Percentiles rank a stretch among this genome's conserved stretches.
These are phyloP conservation scores for Acropora tenuis DNA, from an alignment of 64 coral and sea anemone genomes.

Conservation along the genomic window DNA sequence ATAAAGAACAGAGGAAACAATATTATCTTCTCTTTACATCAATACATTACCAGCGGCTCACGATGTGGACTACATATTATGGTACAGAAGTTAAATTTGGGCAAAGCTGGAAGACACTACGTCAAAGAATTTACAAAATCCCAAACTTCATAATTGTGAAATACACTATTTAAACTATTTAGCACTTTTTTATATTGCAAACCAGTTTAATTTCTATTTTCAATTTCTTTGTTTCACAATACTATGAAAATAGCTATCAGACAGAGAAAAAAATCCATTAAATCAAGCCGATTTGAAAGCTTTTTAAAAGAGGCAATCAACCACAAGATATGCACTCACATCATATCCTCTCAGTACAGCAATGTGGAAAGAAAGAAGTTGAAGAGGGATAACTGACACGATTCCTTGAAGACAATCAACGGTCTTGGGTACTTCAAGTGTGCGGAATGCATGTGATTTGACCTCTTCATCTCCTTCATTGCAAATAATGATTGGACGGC, in stretches of 20 bases:
- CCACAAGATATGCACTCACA: slow-evolving; percentile 52
- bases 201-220: too few relatives aligned
- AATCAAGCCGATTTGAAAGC: neutral
- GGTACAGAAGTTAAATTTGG: too few relatives aligned
- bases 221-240: too few relatives aligned
- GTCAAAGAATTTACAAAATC: too few relatives aligned
- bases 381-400: slow-evolving; percentile 85
- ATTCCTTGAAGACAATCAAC: slow-evolving; percentile 94
- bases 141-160: too few relatives aligned
- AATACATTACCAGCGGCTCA: neutral
- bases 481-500: slow-evolving; percentile 87
- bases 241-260: too few relatives aligned
- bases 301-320: neutral
- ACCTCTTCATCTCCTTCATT: slow-evolving; percentile 88
- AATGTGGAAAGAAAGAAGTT: slow-evolving; percentile 92
- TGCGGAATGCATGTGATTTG: slow-evolving; percentile 65
- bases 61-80: too few relatives aligned
- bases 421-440: slow-evolving; percentile 77
- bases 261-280: too few relatives aligned
- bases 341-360: slow-evolving; percentile 92
- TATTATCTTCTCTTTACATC: neutral
- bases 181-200: too few relatives aligned
- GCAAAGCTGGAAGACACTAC: too few relatives aligned
- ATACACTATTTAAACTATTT: too few relatives aligned
- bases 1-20: neutral